A percentile compares a stretch with the other conserved stretches of the same genome.
phyloP scores from a whole-genome alignment of 2,113 vertebrate species.

The Oncorhynchus masou region DNA sequence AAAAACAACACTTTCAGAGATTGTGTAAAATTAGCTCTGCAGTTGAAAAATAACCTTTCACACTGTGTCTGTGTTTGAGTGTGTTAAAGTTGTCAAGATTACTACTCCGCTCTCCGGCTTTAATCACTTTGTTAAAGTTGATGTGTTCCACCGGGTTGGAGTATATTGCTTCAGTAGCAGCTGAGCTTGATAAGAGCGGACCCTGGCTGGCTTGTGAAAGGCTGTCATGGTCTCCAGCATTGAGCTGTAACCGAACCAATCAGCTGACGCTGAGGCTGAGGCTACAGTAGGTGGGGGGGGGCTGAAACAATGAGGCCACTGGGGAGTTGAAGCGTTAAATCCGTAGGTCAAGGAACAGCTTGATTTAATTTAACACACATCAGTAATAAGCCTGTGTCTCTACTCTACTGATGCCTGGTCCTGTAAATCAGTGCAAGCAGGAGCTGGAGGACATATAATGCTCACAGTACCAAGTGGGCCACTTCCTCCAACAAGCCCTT shows the following conservation, averaged over 20 bases:
- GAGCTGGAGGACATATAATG: conserved; percentile 42
- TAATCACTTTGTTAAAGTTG: conserved; percentile 22
- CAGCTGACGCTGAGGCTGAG: conserved; percentile 30
- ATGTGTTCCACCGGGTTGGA: conserved; percentile 30
- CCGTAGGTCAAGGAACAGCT: conserved; percentile 56
- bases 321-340: conserved; percentile 46
- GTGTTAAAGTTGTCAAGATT: conserved; percentile 7
- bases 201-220: conserved; percentile 25
- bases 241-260: conserved; percentile 38
- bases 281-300: conserved; percentile 18
- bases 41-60: conserved; percentile 18
- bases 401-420: conserved; percentile 38
- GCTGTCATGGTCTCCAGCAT: conserved; percentile 22
- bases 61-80: neutral
- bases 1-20: neutral
- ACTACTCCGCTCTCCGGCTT: neutral
- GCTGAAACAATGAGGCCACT: conserved; percentile 39
- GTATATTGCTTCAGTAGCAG: conserved; percentile 34
- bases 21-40: conserved; percentile 2
- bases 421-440: conserved; percentile 35
- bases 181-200: conserved; percentile 24
- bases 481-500: no score
- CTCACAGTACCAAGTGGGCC: conserved; percentile 3
- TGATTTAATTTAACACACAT: conserved; percentile 62
- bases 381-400: conserved; percentile 50